These are phyloP conservation scores for Geotrupes spiniger DNA, from an alignment of 2,888 invertebrate species.

Conservation along the genomic window DNA sequence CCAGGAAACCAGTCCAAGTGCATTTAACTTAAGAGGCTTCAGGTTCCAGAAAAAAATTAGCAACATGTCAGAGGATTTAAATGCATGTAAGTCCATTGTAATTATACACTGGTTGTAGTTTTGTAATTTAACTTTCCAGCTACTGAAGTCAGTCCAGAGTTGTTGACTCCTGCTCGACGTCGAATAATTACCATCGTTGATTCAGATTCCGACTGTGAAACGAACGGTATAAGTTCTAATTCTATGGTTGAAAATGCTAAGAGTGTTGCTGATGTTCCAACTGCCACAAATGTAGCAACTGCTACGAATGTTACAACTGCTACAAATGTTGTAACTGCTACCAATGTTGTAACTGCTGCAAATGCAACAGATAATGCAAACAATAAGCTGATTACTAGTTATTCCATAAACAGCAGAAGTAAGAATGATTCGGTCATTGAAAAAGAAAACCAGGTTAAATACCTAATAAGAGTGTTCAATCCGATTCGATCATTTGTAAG, in stretches of 20 bases:
- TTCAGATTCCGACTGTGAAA: slow-evolving; percentile 56
- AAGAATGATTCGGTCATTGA: slow-evolving; percentile 43
- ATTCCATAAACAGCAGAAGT: slow-evolving; percentile 20
- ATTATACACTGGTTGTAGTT: not conserved
- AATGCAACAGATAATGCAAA: not conserved
- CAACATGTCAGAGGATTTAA: slow-evolving; percentile 37
- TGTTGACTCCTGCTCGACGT: slow-evolving; percentile 16
- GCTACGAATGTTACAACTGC: not conserved
- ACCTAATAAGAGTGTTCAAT: slow-evolving; percentile 63
- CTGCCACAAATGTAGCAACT: slow-evolving; percentile 4
- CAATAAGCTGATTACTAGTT: no score
- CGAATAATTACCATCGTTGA: slow-evolving; percentile 44
- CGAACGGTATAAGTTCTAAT: slow-evolving; percentile 1
- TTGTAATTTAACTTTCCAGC: not conserved
- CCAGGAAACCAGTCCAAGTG: slow-evolving; percentile 56
- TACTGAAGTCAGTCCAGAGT: not conserved
- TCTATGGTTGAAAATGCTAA: slow-evolving; percentile 2
- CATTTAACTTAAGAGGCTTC: slow-evolving; percentile 65
- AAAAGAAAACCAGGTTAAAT: slow-evolving; percentile 60
- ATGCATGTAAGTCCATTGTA: slow-evolving; percentile 33
- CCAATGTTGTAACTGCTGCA: not conserved
- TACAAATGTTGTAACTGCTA: slow-evolving; percentile 6
- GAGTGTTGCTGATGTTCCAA: slow-evolving; percentile 8
- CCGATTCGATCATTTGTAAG: slow-evolving; percentile 59
- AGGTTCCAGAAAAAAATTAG: slow-evolving; percentile 64